Conservation (phyloP, 2,113 vertebrate species). For the Takifugu flavidus region DNA sequence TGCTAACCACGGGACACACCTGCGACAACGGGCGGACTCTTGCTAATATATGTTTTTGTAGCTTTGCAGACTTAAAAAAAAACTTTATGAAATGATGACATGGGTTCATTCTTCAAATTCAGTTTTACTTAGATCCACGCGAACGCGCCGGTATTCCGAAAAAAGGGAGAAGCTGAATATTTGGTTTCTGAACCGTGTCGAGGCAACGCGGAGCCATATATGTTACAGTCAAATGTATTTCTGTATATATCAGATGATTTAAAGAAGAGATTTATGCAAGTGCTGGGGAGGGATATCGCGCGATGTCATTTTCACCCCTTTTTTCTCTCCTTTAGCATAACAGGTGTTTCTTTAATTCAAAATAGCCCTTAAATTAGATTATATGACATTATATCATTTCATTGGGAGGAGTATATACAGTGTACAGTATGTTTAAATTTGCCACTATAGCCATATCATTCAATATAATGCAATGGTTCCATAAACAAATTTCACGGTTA, state of each 20-base stretch:
- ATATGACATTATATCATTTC: background rate
- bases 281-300: constrained; percentile 28
- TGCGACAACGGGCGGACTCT: constrained; percentile 7
- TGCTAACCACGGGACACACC: constrained; percentile 19
- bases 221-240: constrained; percentile 43
- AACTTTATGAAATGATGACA: too few relatives aligned
- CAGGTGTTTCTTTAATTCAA: constrained; percentile 8
- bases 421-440: background rate
- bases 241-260: constrained; percentile 68
- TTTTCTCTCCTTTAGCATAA: constrained; percentile 17
- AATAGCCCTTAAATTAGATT: too few relatives aligned
- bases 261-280: constrained; percentile 71
- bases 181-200: background rate
- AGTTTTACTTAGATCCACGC: too few relatives aligned
- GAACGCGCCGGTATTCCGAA: too few relatives aligned
- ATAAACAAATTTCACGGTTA: too few relatives aligned
- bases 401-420: constrained; percentile 2
- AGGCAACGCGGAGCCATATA: constrained; percentile 22
- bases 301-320: constrained; percentile 24
- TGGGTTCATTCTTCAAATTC: too few relatives aligned
- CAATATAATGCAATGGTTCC: constrained; percentile 37
- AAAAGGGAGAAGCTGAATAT: too few relatives aligned
- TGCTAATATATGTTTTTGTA: background rate
- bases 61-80: background rate
- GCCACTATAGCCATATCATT: constrained; percentile 46